Evolutionary conservation across 2,797 vertebrate species (phyloP).

Genomic region (Myotis myotis): DNA sequence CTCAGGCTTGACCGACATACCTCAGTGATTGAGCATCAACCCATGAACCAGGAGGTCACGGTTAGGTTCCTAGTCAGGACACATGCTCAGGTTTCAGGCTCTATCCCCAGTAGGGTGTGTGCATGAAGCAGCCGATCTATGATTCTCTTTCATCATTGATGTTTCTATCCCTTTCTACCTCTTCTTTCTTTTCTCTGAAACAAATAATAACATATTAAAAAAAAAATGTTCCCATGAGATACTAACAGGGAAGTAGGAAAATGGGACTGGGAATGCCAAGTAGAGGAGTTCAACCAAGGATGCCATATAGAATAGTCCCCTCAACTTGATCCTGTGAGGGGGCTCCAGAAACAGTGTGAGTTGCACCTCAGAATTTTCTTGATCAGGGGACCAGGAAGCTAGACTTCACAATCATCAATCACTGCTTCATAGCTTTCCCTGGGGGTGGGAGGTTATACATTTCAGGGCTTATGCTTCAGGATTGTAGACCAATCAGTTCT

Average conservation of each 20-base stretch:
- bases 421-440: background rate
- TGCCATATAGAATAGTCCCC: background rate
- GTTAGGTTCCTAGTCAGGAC: background rate
- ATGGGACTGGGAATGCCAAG: background rate
- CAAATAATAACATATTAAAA: background rate
- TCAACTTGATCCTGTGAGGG: background rate
- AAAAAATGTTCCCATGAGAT: background rate
- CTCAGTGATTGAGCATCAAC: background rate
- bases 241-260: background rate
- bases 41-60: background rate
- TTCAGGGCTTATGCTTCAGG: background rate
- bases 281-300: background rate
- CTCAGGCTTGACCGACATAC: background rate
- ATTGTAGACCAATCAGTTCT: background rate
- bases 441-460: rapidly evolving
- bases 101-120: background rate
- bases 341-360: too few relatives aligned
- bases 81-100: background rate
- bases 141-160: background rate
- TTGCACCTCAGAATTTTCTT: background rate
- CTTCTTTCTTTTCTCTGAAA: background rate
- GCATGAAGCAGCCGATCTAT: background rate
- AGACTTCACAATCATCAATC: background rate
- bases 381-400: background rate
- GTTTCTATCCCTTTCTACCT: background rate